Conservation (phyloP, 1,140 invertebrate genomes). For the Anthonomus grandis region DNA sequence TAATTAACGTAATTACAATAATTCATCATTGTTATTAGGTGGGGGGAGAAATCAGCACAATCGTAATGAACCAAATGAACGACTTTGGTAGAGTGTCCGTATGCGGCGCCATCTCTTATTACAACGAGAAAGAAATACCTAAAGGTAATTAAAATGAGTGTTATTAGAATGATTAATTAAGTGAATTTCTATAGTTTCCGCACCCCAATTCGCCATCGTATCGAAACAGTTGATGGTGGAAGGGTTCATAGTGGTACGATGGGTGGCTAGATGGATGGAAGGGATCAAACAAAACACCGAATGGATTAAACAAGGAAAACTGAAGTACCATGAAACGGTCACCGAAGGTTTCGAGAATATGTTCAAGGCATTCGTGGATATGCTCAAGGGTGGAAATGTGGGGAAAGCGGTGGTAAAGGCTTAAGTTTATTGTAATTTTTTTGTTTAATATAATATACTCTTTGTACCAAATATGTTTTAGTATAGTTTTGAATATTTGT, state of each 20-base stretch:
- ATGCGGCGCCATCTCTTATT: constrained; percentile 64
- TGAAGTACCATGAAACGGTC: constrained; percentile 60
- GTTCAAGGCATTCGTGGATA: constrained; percentile 60
- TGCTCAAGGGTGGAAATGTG: constrained; percentile 60
- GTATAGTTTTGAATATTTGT: too few species aligned
- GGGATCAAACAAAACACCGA: constrained; percentile 57
- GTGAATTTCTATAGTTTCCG: constrained; percentile 47
- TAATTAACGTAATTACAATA: not conserved
- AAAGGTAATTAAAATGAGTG: constrained; percentile 23
- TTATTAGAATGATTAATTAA: too few species aligned
- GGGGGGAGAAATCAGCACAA: constrained; percentile 59
- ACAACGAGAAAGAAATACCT: constrained; percentile 47
- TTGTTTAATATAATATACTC: too few species aligned
- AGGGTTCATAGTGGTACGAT: constrained; percentile 60
- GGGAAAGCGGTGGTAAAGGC: constrained; percentile 61
- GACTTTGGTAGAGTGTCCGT: constrained; percentile 60
- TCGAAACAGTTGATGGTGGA: constrained; percentile 58
- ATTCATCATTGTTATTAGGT: constrained; percentile 46
- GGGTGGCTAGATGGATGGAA: constrained; percentile 56
- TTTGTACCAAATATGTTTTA: too few species aligned
- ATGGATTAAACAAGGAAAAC: constrained; percentile 58
- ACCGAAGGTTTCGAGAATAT: constrained; percentile 64
- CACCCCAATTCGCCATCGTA: constrained; percentile 31
- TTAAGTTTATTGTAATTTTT: too few species aligned
- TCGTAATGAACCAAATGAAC: constrained; percentile 61